Conservation (phyloP, 2,888 invertebrate genomes). For the Stenchaetothrips biformis region DNA sequence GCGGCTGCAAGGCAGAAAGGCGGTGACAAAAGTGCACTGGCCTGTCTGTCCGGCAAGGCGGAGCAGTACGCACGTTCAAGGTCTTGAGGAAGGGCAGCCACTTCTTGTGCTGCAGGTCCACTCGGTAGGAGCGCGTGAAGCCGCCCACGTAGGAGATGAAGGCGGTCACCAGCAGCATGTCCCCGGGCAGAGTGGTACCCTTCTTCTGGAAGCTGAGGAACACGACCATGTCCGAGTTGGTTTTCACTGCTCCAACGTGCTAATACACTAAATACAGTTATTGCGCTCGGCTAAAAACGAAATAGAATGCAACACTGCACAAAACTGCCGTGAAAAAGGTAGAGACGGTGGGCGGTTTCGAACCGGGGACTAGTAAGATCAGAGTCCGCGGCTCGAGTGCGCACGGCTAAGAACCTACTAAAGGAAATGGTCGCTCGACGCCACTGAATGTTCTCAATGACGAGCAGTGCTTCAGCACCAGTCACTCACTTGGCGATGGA, state of each 20-base stretch:
- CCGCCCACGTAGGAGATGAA: conserved; percentile 94
- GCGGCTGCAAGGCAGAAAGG: conserved; percentile 48
- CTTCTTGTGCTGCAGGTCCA: conserved; percentile 67
- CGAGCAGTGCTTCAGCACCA: too few species aligned
- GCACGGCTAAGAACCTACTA: too few species aligned
- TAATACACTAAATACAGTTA: conserved; percentile 47
- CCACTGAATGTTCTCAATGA: too few species aligned
- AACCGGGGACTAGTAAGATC: too few species aligned
- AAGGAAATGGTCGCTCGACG: too few species aligned
- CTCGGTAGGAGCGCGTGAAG: conserved; percentile 78
- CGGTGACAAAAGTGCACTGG: background rate
- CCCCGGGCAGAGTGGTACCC: conserved; percentile 78
- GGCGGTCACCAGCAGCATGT: conserved; percentile 80
- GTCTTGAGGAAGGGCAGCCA: conserved; percentile 77
- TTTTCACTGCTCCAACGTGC: background rate
- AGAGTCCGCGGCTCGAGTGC: too few species aligned
- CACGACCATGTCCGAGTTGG: conserved; percentile 22
- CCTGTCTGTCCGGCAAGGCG: too few species aligned
- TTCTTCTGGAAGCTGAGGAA: conserved; percentile 60
- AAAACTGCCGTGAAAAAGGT: too few species aligned
- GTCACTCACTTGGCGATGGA: conserved; percentile 52
- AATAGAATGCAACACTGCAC: conserved; percentile 25
- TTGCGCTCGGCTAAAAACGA: conserved; percentile 21
- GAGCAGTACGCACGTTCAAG: conserved; percentile 51
- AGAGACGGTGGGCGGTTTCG: too few species aligned